phyloP scores from a whole-genome alignment of 37 sponge, comb jelly and placozoan species.

The Beroe forskalii region DNA sequence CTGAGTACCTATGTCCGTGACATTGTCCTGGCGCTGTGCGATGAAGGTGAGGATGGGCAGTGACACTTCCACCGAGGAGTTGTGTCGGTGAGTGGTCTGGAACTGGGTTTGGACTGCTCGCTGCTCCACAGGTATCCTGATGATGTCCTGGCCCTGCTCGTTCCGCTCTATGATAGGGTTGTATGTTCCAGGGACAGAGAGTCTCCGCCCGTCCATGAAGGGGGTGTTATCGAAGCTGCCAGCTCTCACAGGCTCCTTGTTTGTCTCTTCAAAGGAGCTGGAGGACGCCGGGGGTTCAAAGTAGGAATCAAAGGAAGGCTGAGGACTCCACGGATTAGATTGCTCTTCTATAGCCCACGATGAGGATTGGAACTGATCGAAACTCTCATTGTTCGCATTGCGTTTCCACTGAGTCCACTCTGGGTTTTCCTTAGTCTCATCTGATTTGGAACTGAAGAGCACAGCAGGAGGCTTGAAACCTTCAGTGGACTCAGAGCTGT shows the following conservation, averaged over 20 bases:
- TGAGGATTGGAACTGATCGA: constrained; percentile 24
- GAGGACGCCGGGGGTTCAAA: constrained; percentile 7
- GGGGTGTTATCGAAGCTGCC: neutral
- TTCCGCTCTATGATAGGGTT: constrained; percentile 18
- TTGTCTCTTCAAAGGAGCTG: neutral
- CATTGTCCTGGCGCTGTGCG: constrained; percentile 44
- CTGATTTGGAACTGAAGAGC: constrained; percentile 43
- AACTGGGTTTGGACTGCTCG: constrained; percentile 47
- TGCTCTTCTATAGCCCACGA: constrained; percentile 51
- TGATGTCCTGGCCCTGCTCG: constrained; percentile 5
- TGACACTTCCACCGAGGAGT: neutral
- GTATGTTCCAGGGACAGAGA: neutral
- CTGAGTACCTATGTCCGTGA: neutral
- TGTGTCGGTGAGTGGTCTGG: neutral
- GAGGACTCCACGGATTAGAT: constrained; percentile 52
- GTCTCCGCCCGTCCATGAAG: neutral
- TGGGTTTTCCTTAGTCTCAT: constrained; percentile 15
- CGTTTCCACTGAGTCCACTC: constrained; percentile 56
- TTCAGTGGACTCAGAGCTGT: constrained; percentile 53
- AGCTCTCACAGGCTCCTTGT: neutral
- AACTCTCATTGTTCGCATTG: neutral
- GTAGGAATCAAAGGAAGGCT: constrained; percentile 17
- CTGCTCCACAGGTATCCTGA: constrained; percentile 48
- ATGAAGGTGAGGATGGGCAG: neutral
- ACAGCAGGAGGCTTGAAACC: neutral